Evolutionary conservation across 2,797 vertebrate genomes (phyloP).

Genomic region (Pangasius larnaudii): DNA sequence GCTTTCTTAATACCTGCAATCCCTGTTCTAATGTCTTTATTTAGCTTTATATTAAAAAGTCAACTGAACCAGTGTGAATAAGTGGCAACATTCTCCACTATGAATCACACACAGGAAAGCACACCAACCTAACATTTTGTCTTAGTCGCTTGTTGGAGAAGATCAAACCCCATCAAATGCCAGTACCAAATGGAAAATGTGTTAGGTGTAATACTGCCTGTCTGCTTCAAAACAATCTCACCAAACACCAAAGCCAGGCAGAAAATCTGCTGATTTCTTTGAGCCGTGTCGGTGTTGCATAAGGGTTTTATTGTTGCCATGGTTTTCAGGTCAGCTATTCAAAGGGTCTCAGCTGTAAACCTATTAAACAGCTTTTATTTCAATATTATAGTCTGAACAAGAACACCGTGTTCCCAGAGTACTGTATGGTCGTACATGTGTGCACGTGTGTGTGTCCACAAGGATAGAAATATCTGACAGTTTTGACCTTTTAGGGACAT

Average conservation of each 20-base stretch:
- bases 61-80: neutral
- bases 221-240: neutral
- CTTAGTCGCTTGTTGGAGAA: neutral
- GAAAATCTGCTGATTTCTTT: slow-evolving; percentile 19
- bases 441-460: neutral
- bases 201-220: neutral
- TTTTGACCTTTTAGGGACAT: neutral
- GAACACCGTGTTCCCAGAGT: slow-evolving; percentile 32
- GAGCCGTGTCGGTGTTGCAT: slow-evolving; percentile 31
- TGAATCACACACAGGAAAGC: neutral
- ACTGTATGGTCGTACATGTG: neutral
- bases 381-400: slow-evolving; percentile 29
- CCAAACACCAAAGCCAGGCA: neutral
- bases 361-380: slow-evolving; percentile 52
- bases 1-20: neutral
- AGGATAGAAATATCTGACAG: neutral
- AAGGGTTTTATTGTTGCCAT: slow-evolving; percentile 49
- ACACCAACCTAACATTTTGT: neutral
- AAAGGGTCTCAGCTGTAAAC: slow-evolving; percentile 55
- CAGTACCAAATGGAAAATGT: neutral
- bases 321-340: slow-evolving; percentile 55
- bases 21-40: too few relatives aligned
- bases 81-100: neutral
- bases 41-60: too few relatives aligned
- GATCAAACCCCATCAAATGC: slow-evolving; percentile 1